Evolutionary conservation across 2,797 vertebrate genomes (phyloP).

Genomic region (Bradypodion pumilum): DNA sequence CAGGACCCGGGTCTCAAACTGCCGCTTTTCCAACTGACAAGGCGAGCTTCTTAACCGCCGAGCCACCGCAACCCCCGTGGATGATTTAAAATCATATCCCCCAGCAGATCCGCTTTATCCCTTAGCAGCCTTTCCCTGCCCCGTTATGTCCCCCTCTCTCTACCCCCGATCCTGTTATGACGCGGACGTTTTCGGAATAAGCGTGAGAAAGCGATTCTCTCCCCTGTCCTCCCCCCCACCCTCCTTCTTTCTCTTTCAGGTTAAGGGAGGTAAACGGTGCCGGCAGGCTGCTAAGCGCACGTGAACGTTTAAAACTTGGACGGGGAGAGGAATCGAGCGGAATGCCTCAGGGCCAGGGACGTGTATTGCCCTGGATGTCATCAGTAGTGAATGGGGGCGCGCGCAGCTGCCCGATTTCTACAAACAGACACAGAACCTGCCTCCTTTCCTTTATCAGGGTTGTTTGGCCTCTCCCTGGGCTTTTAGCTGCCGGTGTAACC

Average conservation of each 20-base stretch:
- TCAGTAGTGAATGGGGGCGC: no score
- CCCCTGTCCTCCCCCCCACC: background rate
- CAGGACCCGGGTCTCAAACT: no score
- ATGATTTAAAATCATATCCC: conserved; percentile 56
- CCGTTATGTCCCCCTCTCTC: background rate
- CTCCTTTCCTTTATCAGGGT: conserved; percentile 51
- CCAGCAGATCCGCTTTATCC: conserved; percentile 54
- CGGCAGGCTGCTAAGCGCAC: no score
- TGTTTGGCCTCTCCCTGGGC: background rate
- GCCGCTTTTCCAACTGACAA: no score
- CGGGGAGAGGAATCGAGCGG: no score
- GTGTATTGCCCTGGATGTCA: no score
- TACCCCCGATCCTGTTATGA: conserved; percentile 23
- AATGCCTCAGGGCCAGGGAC: no score
- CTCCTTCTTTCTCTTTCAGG: no score
- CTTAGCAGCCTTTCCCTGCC: conserved; percentile 49
- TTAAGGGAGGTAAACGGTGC: no score
- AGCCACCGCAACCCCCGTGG: no score
- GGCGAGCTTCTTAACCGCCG: no score
- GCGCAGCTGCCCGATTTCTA: background rate
- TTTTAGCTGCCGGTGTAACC: conserved; percentile 38
- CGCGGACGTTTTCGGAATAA: background rate
- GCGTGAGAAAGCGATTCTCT: background rate
- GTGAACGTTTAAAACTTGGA: no score
- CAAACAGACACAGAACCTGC: background rate